These are phyloP conservation scores for Fregata magnificens DNA, from an alignment of 2,113 vertebrate genomes.

Conservation along the genomic window DNA sequence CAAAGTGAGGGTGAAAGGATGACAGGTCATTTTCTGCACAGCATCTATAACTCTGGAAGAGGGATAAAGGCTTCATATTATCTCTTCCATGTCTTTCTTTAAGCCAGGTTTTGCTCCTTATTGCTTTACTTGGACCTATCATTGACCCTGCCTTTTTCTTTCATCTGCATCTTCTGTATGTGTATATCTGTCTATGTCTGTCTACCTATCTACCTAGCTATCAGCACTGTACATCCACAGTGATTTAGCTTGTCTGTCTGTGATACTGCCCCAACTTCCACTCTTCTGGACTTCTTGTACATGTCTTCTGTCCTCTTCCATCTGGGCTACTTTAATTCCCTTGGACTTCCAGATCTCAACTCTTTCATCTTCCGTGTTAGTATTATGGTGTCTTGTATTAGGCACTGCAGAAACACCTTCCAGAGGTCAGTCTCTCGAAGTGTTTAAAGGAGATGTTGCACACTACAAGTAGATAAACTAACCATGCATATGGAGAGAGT, in stretches of 20 bases:
- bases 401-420: background rate
- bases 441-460: background rate
- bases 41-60: background rate
- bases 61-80: background rate
- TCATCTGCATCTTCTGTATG: background rate
- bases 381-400: background rate
- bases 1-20: background rate
- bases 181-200: background rate
- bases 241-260: background rate
- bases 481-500: background rate
- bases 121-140: background rate
- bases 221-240: background rate
- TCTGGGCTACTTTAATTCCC: background rate
- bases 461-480: background rate
- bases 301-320: background rate
- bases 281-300: background rate
- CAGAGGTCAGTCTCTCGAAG: background rate
- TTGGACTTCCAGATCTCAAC: background rate
- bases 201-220: background rate
- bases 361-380: background rate
- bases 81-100: background rate
- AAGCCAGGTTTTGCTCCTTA: background rate
- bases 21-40: background rate
- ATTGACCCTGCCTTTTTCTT: background rate
- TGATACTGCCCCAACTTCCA: background rate